Base-by-base conservation (phyloP, 2,888 invertebrate genomes). In the Acronicta alni region DNA sequence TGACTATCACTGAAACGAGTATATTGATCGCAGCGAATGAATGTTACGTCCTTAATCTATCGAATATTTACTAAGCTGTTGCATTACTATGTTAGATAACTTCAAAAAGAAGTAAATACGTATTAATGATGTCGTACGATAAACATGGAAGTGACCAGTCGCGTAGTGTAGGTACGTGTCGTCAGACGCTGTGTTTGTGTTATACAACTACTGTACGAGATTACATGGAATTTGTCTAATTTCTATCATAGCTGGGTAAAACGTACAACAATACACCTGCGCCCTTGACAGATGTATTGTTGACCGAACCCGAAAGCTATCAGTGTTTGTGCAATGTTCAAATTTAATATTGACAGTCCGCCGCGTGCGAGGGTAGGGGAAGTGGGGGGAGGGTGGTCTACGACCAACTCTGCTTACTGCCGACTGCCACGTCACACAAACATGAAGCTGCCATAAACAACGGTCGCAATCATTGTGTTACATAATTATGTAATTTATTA, bases 161-260 rank as follows among this genome's bases (percentile, higher is more conserved):
- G 26, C 23, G 30, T 51, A 16, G 57, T 54, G 57, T 26, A 39
- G 47, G 35, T 26, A 39, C 44, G 35, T 57, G 62, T 67, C 62
- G 20, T 14, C 17, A 44, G 66, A 57, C 61, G 61, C 62, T 62
- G 56, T 23, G 35, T 32, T 26, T 53, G 42, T 48, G 54, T 43
- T 43, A 45, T 16, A 35, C 15, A 18, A 30, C 53, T 30, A 39
- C 20, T 41, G 6, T 23, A 17, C 39, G 20, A 32, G 35, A 20
- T 46, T 43, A 44, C 14, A 44, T 14, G 7, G 35, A 12, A n/a
- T 35, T 32, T 4, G 20, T n/a, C 8, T n/a, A n/a, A n/a, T n/a
- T n/a, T n/a, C n/a, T 32, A 8, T 6, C 17, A 14, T 5, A 8
- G 4, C 16, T 12, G 3, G 9, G 9, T 1, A 26, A 30, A 12